Percentiles rank a stretch among this genome's conserved stretches.
phyloP scores from a whole-genome alignment of 2,113 vertebrate genomes.

The Oncorhynchus gorbuscha region DNA sequence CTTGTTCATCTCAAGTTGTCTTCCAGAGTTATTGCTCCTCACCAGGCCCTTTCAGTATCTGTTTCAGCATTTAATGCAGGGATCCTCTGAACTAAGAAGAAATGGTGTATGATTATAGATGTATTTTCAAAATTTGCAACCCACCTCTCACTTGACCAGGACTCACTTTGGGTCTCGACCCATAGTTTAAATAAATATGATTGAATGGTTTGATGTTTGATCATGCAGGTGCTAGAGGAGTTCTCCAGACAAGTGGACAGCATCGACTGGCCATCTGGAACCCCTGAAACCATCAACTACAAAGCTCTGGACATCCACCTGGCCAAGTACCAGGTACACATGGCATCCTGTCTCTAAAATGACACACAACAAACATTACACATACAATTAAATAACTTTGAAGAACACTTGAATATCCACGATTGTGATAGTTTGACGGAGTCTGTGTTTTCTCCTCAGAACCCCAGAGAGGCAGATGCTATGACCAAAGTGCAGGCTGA shows the following conservation, averaged over 20 bases:
- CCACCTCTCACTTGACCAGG: no score
- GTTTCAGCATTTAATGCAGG: neutral
- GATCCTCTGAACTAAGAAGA: no score
- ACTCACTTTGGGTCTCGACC: no score
- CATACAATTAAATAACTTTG: no score
- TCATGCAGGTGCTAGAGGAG: constrained; percentile 88
- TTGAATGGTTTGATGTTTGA: neutral
- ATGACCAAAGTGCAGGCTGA: constrained; percentile 96
- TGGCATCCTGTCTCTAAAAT: neutral
- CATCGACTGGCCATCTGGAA: constrained; percentile 87
- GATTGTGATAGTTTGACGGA: neutral
- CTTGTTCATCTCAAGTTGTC: neutral
- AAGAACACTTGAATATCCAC: no score
- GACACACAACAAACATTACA: no score
- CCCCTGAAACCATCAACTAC: constrained; percentile 80
- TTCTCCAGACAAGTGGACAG: constrained; percentile 87
- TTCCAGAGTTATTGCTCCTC: neutral
- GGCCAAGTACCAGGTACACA: constrained; percentile 87
- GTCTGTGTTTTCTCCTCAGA: constrained; percentile 67
- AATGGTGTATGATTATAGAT: no score
- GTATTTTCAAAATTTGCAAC: no score
- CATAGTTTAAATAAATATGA: no score
- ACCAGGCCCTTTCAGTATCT: neutral
- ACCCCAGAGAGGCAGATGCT: constrained; percentile 91
- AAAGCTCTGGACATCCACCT: constrained; percentile 83